Evolutionary conservation across 1,140 invertebrate genomes (phyloP).

Genomic region (Planococcus citri): DNA sequence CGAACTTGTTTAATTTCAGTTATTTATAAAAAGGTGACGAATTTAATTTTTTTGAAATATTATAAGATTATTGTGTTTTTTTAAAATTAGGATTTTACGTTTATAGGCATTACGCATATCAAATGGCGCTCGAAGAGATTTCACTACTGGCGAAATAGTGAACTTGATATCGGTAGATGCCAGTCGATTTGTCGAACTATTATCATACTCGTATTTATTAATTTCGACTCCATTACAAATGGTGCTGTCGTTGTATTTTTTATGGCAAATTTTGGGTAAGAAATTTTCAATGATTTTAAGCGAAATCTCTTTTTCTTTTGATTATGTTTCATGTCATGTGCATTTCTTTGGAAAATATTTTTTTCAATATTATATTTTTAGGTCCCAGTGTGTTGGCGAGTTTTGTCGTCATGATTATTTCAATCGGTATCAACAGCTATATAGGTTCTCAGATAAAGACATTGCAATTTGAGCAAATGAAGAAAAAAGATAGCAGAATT

Average conservation of each 20-base stretch:
- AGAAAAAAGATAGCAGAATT: constrained; percentile 33
- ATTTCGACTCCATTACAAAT: constrained; percentile 95
- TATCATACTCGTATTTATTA: constrained; percentile 84
- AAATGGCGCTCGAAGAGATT: constrained; percentile 62
- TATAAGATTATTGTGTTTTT: too few relatives aligned
- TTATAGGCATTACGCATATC: constrained; percentile 50
- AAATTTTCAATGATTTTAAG: too few relatives aligned
- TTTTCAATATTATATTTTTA: background rate
- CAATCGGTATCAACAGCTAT: constrained; percentile 38
- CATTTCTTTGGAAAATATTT: too few relatives aligned
- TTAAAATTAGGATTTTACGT: too few relatives aligned
- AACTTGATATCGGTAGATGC: constrained; percentile 86
- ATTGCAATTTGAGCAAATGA: constrained; percentile 35
- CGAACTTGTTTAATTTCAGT: too few relatives aligned
- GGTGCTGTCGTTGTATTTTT: constrained; percentile 67
- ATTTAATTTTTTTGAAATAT: too few relatives aligned
- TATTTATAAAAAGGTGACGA: too few relatives aligned
- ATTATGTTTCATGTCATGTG: too few relatives aligned
- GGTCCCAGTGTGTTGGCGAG: constrained; percentile 40
- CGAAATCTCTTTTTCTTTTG: too few relatives aligned
- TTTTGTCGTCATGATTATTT: constrained; percentile 36
- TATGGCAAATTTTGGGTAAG: constrained; percentile 69
- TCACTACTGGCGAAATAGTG: constrained; percentile 81
- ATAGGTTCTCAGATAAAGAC: constrained; percentile 34
- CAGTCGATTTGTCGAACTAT: constrained; percentile 72